Percentiles rank a stretch among this genome's conserved stretches.
These are phyloP conservation scores for Notamacropus eugenii DNA, from an alignment of 2,797 vertebrate species.

Conservation along the genomic window DNA sequence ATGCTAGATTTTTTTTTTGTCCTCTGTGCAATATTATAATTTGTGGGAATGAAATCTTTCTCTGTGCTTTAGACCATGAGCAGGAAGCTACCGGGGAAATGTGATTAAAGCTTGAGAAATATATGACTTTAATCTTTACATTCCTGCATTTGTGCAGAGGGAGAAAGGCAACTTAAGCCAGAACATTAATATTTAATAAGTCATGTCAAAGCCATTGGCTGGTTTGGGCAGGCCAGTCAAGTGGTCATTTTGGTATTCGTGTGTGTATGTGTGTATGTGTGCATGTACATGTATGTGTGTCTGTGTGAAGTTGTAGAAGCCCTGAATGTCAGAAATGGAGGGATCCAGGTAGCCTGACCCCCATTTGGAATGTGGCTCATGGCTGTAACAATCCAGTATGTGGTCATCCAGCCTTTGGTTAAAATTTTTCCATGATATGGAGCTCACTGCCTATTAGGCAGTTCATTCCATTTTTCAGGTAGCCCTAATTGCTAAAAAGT, in stretches of 20 bases:
- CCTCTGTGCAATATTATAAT: constrained; percentile 10
- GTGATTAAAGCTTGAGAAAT: constrained; percentile 37
- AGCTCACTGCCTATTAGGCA: neutral
- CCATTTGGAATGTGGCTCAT: neutral
- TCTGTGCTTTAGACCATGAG: constrained; percentile 27
- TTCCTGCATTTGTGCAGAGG: constrained; percentile 1
- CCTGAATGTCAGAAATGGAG: neutral
- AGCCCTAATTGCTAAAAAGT: neutral
- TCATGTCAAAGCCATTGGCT: neutral
- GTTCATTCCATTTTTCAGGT: neutral
- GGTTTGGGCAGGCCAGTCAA: constrained; percentile 6
- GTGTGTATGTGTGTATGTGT: neutral
- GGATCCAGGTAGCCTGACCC: neutral
- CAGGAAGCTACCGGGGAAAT: constrained; percentile 22
- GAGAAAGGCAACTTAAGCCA: constrained; percentile 35
- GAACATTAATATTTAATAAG: constrained; percentile 38
- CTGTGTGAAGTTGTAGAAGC: neutral
- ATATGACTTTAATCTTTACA: constrained; percentile 44
- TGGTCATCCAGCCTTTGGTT: neutral
- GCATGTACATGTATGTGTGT: neutral
- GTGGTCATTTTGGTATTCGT: neutral
- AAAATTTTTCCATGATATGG: neutral
- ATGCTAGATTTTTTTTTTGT: constrained; percentile 33
- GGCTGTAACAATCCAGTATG: neutral
- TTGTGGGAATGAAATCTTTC: constrained; percentile 47